A percentile compares a stretch with the other conserved stretches of the same genome.
These are phyloP conservation scores for Synanceia verrucosa DNA, from an alignment of 2,797 vertebrate genomes.

Conservation along the genomic window DNA sequence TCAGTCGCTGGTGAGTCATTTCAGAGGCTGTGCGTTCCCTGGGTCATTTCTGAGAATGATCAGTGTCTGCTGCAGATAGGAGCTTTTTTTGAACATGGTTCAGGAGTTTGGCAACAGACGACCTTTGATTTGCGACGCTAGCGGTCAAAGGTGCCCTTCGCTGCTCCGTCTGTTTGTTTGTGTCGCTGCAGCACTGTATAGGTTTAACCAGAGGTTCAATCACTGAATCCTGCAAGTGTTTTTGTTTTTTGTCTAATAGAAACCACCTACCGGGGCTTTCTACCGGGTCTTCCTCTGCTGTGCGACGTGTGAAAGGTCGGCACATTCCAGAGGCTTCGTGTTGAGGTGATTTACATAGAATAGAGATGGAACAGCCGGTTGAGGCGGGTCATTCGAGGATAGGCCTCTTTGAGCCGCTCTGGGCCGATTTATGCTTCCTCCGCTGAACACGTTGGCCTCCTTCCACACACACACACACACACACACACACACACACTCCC, in stretches of 20 bases:
- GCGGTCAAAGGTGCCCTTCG: slow-evolving; percentile 78
- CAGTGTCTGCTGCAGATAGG: slow-evolving; percentile 46
- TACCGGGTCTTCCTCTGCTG: slow-evolving; percentile 1
- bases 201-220: slow-evolving; percentile 14
- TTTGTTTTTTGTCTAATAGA: neutral
- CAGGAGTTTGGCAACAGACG: slow-evolving; percentile 73
- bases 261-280: neutral
- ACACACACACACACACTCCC: slow-evolving; percentile 15
- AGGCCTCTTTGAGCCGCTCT: slow-evolving; percentile 47
- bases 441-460: slow-evolving; percentile 51
- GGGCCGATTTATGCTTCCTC: slow-evolving; percentile 55
- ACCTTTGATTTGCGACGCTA: slow-evolving; percentile 77
- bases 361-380: slow-evolving; percentile 44
- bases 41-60: slow-evolving; percentile 49
- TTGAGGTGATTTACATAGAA: slow-evolving; percentile 64
- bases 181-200: neutral
- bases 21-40: neutral
- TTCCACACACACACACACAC: slow-evolving; percentile 33
- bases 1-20: neutral
- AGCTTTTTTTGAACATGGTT: slow-evolving; percentile 73
- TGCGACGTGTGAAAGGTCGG: slow-evolving; percentile 3
- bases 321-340: slow-evolving; percentile 42
- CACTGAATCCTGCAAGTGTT: neutral
- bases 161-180: slow-evolving; percentile 69
- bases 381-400: slow-evolving; percentile 65